Percentiles rank a stretch among this genome's conserved stretches.
phyloP scores from a whole-genome alignment of 1,140 invertebrate species.

The Diplogasteroides magnus region DNA sequence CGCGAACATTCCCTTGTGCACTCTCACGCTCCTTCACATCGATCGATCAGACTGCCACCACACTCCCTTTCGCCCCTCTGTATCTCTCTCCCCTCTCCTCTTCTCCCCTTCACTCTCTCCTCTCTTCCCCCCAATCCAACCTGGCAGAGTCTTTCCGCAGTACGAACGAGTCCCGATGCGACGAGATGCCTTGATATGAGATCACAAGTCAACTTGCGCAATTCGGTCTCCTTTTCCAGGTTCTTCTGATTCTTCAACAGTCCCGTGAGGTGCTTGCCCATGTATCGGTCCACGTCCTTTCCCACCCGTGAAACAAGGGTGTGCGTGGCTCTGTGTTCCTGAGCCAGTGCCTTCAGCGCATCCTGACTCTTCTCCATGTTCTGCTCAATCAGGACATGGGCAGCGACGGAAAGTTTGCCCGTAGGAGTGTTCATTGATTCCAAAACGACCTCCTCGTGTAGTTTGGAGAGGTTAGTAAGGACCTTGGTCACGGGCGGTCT shows the following conservation, averaged over 20 bases:
- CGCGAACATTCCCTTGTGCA: no score
- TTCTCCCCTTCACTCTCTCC: not conserved
- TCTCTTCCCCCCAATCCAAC: not conserved
- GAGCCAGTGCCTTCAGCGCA: not conserved
- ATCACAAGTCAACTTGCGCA: not conserved
- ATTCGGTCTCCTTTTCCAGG: not conserved
- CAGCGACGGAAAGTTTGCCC: slow-evolving; percentile 4
- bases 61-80: not conserved
- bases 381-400: slow-evolving; percentile 5
- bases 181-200: not conserved
- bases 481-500: not conserved
- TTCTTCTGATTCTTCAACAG: not conserved
- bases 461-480: not conserved
- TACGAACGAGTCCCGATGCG: not conserved
- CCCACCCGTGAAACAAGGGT: not conserved
- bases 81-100: not conserved
- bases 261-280: not conserved
- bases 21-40: no score
- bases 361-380: not conserved
- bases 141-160: slow-evolving; percentile 2
- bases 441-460: not conserved
- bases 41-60: no score
- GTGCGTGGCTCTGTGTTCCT: slow-evolving; percentile 9
- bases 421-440: not conserved
- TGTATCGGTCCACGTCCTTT: slow-evolving; percentile 6